These are phyloP conservation scores for Pteronotus mesoamericanus DNA, from an alignment of 2,797 vertebrate genomes.

Conservation along the genomic window DNA sequence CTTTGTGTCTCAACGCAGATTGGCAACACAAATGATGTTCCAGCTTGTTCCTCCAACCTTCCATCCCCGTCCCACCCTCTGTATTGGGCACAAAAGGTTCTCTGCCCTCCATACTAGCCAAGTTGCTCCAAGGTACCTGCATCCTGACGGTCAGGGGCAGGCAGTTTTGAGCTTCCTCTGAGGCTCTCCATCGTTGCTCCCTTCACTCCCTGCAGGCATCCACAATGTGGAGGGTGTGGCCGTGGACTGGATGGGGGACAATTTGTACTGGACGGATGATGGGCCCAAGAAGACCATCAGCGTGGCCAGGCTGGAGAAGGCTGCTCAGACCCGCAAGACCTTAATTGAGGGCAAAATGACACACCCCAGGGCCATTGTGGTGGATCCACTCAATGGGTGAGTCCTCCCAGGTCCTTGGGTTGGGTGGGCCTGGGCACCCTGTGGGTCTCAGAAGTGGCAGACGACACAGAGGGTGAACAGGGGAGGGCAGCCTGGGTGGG, in stretches of 20 bases:
- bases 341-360: conserved; percentile 98
- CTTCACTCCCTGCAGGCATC: conserved; percentile 85
- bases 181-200: background rate
- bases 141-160: background rate
- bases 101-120: background rate
- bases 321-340: conserved; percentile 94
- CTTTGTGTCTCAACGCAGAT: background rate
- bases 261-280: conserved; percentile 98
- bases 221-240: conserved; percentile 97
- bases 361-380: conserved; percentile 95
- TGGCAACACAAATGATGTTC: background rate
- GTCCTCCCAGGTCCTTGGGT: conserved; percentile 32
- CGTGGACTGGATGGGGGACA: conserved; percentile 98
- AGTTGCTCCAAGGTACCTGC: background rate
- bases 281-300: conserved; percentile 98
- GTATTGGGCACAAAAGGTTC: background rate
- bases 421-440: background rate
- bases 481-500: background rate
- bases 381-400: conserved; percentile 95
- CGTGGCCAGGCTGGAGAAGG: conserved; percentile 95
- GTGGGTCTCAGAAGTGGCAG: background rate
- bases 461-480: background rate
- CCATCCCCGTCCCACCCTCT: background rate
- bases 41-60: background rate
- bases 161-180: background rate